Evolutionary conservation across 2,797 vertebrate species (phyloP).

Genomic region (Cheracebus regulus): DNA sequence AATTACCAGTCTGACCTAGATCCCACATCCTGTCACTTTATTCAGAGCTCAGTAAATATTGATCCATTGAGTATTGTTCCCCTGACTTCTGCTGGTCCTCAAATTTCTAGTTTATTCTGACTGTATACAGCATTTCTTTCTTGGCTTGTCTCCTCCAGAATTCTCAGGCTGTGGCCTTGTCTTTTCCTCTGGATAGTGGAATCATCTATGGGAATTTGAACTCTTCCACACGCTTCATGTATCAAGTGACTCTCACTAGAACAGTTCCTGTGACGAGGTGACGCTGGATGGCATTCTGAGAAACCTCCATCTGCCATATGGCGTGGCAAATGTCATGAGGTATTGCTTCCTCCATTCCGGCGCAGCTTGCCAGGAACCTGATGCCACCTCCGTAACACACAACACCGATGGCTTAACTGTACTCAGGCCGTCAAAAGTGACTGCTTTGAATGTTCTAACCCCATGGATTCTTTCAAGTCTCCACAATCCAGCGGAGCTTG

Average conservation of each 20-base stretch:
- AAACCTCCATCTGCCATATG: slow-evolving; percentile 49
- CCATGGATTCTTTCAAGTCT: not conserved
- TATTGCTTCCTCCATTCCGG: slow-evolving; percentile 57
- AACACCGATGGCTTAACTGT: slow-evolving; percentile 48
- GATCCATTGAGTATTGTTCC: not conserved
- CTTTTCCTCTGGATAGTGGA: not conserved
- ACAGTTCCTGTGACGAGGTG: not conserved
- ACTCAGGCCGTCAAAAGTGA: not conserved
- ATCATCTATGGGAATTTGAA: slow-evolving; percentile 19
- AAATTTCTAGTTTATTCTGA: not conserved
- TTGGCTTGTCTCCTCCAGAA: not conserved
- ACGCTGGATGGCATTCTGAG: slow-evolving; percentile 16
- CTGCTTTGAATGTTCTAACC: not conserved
- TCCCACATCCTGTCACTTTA: not conserved
- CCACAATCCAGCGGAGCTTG: not conserved
- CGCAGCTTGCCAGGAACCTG: slow-evolving; percentile 35
- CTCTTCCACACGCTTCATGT: not conserved
- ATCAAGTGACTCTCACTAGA: slow-evolving; percentile 20
- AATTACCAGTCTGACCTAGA: not conserved
- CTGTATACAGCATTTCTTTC: not conserved
- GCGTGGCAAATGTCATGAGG: slow-evolving; percentile 54
- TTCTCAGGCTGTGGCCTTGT: not conserved
- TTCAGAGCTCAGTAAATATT: not conserved
- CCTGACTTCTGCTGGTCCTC: not conserved
- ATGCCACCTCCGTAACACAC: not conserved